phyloP scores from a whole-genome alignment of 2,797 vertebrate genomes.

The Acanthurus tractus region DNA sequence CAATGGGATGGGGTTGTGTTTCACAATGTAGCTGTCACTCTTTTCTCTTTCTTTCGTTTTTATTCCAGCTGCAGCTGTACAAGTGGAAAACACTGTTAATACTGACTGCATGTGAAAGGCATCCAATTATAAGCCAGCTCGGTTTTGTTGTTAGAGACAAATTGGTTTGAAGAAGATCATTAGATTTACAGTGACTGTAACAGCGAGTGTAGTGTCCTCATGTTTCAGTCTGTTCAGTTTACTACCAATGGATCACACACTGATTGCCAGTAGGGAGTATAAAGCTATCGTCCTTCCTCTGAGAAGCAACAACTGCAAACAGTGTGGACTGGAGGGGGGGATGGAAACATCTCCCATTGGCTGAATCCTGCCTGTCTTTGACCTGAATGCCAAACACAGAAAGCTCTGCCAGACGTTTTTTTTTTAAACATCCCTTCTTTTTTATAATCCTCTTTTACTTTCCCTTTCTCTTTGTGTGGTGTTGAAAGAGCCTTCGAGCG shows the following conservation, averaged over 20 bases:
- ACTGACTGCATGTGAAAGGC: conserved; percentile 22
- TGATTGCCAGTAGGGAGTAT: conserved; percentile 56
- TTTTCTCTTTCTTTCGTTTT: not conserved
- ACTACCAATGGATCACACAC: conserved; percentile 54
- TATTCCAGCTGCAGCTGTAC: conserved; percentile 2
- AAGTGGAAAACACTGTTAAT: conserved; percentile 31
- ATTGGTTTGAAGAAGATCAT: conserved; percentile 30
- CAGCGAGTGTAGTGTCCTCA: conserved; percentile 31
- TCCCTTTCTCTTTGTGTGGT: conserved; percentile 72
- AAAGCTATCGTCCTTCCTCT: conserved; percentile 54
- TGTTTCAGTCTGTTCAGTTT: conserved; percentile 48
- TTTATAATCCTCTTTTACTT: conserved; percentile 76
- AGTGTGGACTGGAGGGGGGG: conserved; percentile 42
- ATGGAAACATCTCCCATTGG: conserved; percentile 55
- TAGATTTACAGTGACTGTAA: conserved; percentile 31
- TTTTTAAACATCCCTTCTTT: conserved; percentile 62
- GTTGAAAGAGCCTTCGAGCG: conserved; percentile 69
- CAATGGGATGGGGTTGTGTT: conserved; percentile 9
- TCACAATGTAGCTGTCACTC: conserved; percentile 15
- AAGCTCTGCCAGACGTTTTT: conserved; percentile 65
- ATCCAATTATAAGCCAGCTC: conserved; percentile 11
- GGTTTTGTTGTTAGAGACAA: conserved; percentile 34
- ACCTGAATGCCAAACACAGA: conserved; percentile 79
- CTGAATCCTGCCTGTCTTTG: conserved; percentile 66
- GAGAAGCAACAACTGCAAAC: conserved; percentile 63